Percentiles rank a stretch among this genome's conserved stretches.
These are phyloP conservation scores for Damaliscus lunatus DNA, from an alignment of 2,113 vertebrate genomes.

Conservation along the genomic window DNA sequence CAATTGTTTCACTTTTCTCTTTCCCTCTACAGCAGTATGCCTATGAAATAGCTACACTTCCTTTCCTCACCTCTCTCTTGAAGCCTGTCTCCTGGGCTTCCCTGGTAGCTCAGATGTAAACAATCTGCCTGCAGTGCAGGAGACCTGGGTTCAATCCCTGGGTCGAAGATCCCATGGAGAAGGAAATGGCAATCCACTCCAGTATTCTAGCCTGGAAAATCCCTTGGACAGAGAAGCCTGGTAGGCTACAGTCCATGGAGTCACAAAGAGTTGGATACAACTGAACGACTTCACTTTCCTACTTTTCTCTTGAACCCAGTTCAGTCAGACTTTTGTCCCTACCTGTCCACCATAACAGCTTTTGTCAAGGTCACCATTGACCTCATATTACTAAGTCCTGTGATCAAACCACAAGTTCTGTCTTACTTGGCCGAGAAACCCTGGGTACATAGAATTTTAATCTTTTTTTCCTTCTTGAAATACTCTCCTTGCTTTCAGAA, in stretches of 20 bases:
- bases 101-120: background rate
- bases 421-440: background rate
- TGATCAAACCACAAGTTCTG: background rate
- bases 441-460: background rate
- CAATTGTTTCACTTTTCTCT: background rate
- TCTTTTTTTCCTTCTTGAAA: background rate
- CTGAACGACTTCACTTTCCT: background rate
- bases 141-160: background rate
- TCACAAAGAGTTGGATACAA: background rate
- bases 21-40: background rate
- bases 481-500: background rate
- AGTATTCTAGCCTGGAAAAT: background rate
- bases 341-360: background rate
- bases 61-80: background rate
- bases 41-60: background rate
- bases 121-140: background rate
- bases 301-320: background rate
- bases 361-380: background rate
- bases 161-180: background rate
- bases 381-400: background rate
- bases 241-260: background rate
- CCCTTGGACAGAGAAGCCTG: background rate
- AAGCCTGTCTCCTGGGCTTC: background rate
- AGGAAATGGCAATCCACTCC: background rate
- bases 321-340: background rate